phyloP scores from a whole-genome alignment of 1,140 invertebrate genomes.

The Brachionus calyciflorus region DNA sequence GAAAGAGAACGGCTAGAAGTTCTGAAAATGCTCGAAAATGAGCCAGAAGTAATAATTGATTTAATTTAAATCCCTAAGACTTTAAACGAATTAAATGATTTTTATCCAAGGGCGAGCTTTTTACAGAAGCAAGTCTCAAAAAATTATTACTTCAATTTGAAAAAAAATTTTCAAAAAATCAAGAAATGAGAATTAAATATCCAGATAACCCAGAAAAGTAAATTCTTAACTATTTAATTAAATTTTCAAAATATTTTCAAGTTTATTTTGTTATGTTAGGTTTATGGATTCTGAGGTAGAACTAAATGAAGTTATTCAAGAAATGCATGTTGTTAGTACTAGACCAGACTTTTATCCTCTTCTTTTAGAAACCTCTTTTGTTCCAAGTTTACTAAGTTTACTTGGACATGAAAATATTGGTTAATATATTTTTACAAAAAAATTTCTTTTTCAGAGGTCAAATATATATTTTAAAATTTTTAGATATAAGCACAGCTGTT shows the following conservation, averaged over 20 bases:
- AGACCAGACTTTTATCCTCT: conserved; percentile 90
- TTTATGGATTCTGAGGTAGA: conserved; percentile 99
- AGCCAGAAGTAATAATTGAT: conserved; percentile 28
- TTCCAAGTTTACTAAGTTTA: conserved; percentile 85
- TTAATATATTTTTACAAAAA: too few species aligned
- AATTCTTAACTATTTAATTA: conserved; percentile 33
- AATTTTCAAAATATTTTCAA: neutral
- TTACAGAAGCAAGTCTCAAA: conserved; percentile 83
- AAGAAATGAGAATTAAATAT: conserved; percentile 97
- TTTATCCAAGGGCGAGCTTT: conserved; percentile 65
- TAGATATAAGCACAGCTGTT: conserved; percentile 62
- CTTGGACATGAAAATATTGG: conserved; percentile 95
- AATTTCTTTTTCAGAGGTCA: too few species aligned
- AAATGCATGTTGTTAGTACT: conserved; percentile 88
- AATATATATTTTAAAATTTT: too few species aligned
- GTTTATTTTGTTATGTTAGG: conserved; percentile 60
- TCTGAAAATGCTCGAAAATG: conserved; percentile 45
- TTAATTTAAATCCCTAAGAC: neutral
- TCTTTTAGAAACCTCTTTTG: conserved; percentile 79
- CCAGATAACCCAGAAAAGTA: conserved; percentile 90
- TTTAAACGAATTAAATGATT: neutral
- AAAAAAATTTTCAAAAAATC: conserved; percentile 86
- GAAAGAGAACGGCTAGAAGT: conserved; percentile 27
- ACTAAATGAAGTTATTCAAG: conserved; percentile 81
- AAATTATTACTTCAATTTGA: conserved; percentile 84